Percentiles rank a stretch among this genome's conserved stretches.
These are phyloP conservation scores for Oreochromis spilurus DNA, from an alignment of 2,113 vertebrate genomes.

Conservation along the genomic window DNA sequence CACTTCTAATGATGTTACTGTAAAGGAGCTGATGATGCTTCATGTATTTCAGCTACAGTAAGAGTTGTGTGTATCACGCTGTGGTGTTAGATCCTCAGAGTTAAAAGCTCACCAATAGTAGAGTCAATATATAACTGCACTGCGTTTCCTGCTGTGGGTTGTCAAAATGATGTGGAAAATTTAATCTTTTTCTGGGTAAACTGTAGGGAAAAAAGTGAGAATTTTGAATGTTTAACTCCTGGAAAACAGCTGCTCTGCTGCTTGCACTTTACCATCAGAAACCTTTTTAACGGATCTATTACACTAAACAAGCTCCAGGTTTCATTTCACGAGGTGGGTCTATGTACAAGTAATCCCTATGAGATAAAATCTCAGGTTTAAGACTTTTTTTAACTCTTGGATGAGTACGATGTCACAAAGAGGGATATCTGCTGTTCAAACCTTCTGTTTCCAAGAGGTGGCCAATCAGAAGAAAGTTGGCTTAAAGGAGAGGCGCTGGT, in stretches of 20 bases:
- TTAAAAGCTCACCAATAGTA: neutral
- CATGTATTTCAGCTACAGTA: neutral
- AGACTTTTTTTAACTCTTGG: neutral
- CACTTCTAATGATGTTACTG: neutral
- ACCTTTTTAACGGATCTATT: neutral
- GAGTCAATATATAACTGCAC: neutral
- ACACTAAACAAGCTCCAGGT: neutral
- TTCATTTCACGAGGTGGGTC: neutral
- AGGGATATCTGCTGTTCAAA: neutral
- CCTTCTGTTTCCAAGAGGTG: neutral
- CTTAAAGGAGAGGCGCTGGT: neutral
- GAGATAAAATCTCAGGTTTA: neutral
- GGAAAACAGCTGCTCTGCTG: neutral
- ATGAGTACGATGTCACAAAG: neutral
- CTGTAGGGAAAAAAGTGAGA: neutral
- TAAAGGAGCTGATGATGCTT: accelerated
- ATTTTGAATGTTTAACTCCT: neutral
- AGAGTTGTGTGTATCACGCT: neutral
- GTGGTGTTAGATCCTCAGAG: neutral
- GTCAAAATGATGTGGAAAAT: neutral
- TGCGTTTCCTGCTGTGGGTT: neutral
- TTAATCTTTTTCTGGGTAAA: neutral
- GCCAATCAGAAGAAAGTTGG: neutral
- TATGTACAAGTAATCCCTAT: neutral
- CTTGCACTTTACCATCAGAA: neutral